Percentiles rank a stretch among this genome's conserved stretches.
Evolutionary conservation across 1,140 invertebrate genomes (phyloP).

Genomic region (Drosophila melanogaster): DNA sequence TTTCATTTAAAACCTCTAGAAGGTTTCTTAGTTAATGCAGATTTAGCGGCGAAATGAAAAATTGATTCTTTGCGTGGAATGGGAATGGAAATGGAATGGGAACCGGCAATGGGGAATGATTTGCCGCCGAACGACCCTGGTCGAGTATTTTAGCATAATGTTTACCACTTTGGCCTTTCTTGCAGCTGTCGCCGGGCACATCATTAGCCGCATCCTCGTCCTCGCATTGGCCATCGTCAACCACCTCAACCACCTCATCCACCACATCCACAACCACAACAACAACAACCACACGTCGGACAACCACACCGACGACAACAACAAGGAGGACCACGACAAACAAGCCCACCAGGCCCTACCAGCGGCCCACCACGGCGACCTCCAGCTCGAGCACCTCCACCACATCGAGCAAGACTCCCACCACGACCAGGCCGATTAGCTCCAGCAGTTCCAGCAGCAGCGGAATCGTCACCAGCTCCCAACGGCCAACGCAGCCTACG

Average conservation of each 20-base stretch:
- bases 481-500: constrained; percentile 56
- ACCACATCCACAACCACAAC: constrained; percentile 36
- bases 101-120: constrained; percentile 49
- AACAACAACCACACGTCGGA: constrained; percentile 45
- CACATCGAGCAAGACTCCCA: constrained; percentile 38
- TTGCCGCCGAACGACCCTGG: constrained; percentile 14
- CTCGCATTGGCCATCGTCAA: constrained; percentile 40
- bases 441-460: constrained; percentile 44
- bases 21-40: constrained; percentile 39
- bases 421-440: constrained; percentile 25
- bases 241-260: constrained; percentile 34
- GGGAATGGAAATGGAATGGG: constrained; percentile 34
- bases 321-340: constrained; percentile 52
- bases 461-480: constrained; percentile 44
- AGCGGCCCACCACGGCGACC: constrained; percentile 46
- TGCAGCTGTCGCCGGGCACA: constrained; percentile 75
- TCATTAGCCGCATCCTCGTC: constrained; percentile 74
- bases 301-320: constrained; percentile 40
- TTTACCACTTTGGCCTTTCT: constrained; percentile 78
- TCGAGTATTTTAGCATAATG: constrained; percentile 76
- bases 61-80: constrained; percentile 81
- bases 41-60: constrained; percentile 77
- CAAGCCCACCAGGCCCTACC: constrained; percentile 62
- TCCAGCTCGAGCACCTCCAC: constrained; percentile 14
- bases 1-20: not conserved